A percentile compares a stretch with the other conserved stretches of the same genome.
These are phyloP conservation scores for Pollimyrus isidori DNA, from an alignment of 2,113 vertebrate species.

Conservation along the genomic window DNA sequence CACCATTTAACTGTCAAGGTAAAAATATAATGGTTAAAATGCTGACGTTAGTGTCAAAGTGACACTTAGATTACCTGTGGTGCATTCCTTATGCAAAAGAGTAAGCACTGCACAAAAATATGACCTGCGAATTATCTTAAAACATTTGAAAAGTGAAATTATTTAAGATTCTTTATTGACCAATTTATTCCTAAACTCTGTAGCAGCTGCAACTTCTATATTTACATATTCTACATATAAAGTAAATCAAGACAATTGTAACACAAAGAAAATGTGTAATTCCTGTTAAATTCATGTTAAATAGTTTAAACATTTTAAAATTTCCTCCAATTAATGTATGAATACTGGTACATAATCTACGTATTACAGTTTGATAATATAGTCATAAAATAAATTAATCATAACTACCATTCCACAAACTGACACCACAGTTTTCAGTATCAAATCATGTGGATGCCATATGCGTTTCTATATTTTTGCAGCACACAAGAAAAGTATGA, in stretches of 20 bases:
- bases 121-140: not conserved
- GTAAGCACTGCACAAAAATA: not conserved
- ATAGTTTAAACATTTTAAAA: not conserved
- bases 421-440: not conserved
- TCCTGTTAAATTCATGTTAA: not conserved
- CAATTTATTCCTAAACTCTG: not conserved
- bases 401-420: not conserved
- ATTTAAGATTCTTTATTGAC: not conserved
- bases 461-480: not conserved
- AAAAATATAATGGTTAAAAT: not conserved
- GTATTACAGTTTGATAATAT: not conserved
- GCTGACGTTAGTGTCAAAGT: not conserved
- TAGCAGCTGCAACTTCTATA: not conserved
- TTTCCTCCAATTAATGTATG: not conserved
- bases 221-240: no score
- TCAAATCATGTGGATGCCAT: not conserved
- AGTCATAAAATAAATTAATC: not conserved
- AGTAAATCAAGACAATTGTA: not conserved
- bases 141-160: not conserved
- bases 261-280: not conserved
- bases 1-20: not conserved
- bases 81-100: not conserved
- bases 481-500: not conserved
- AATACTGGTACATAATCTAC: not conserved
- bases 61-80: not conserved